These are phyloP conservation scores for Physella acuta DNA, from an alignment of 1,140 invertebrate species.

Conservation along the genomic window DNA sequence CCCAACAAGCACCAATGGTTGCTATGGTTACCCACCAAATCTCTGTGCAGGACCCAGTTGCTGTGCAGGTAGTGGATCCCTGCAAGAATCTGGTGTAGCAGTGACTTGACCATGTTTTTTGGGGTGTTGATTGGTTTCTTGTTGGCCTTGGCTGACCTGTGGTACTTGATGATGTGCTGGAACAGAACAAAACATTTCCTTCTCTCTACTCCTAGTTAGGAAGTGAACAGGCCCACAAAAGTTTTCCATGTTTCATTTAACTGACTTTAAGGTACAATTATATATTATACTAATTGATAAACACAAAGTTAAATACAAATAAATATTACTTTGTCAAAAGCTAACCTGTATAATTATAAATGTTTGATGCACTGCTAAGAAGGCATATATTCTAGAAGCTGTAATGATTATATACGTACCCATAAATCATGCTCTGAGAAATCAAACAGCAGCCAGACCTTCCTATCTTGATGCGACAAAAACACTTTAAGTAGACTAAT, in stretches of 20 bases:
- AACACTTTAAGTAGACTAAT: constrained; percentile 96
- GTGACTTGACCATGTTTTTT: constrained; percentile 82
- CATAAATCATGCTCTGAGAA: constrained; percentile 99
- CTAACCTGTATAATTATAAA: too few relatives aligned
- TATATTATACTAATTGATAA: too few relatives aligned
- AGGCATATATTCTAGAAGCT: too few relatives aligned
- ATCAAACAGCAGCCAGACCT: constrained; percentile 98
- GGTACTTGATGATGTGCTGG: constrained; percentile 98
- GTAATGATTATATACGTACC: too few relatives aligned
- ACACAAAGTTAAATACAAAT: too few relatives aligned
- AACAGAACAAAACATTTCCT: constrained; percentile 29
- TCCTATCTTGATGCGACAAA: constrained; percentile 92
- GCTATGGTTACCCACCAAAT: constrained; percentile 76
- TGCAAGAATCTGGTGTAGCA: constrained; percentile 97
- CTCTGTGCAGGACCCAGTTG: constrained; percentile 99
- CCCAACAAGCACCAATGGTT: too few relatives aligned
- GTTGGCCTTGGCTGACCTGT: constrained; percentile 95
- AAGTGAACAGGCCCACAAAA: too few relatives aligned
- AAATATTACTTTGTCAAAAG: too few relatives aligned
- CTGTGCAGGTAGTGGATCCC: constrained; percentile 99
- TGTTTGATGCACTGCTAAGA: too few relatives aligned
- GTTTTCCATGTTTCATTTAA: too few relatives aligned
- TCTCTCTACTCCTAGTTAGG: too few relatives aligned
- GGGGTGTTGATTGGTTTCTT: constrained; percentile 94
- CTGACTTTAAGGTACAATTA: too few relatives aligned